A percentile compares a stretch with the other conserved stretches of the same genome.
Evolutionary conservation across 2,797 vertebrate genomes (phyloP).

Genomic region (Eospalax fontanierii): DNA sequence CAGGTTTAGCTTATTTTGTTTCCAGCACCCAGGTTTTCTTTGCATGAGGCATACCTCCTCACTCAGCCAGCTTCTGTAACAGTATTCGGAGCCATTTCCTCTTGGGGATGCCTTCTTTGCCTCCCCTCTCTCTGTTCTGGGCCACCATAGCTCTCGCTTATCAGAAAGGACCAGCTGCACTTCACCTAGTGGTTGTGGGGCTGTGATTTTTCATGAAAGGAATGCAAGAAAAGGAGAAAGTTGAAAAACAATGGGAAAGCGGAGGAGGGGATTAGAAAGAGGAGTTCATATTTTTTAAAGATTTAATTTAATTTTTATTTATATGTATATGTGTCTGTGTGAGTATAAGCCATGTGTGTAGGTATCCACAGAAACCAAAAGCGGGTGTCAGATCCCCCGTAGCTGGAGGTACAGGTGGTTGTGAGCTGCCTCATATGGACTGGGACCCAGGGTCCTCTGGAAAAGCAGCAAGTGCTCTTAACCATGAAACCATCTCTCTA

Average conservation of each 20-base stretch:
- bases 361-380: background rate
- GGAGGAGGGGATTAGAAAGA: background rate
- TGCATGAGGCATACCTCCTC: background rate
- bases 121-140: background rate
- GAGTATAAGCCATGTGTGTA: background rate
- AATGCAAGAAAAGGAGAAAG: background rate
- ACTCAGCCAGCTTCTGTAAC: background rate
- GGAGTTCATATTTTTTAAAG: background rate
- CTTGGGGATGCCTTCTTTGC: background rate
- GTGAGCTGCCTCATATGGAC: background rate
- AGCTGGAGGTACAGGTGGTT: background rate
- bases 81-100: background rate
- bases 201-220: background rate
- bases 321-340: background rate
- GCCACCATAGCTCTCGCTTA: background rate
- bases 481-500: background rate
- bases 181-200: background rate
- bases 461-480: background rate
- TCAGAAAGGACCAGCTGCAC: background rate
- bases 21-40: background rate
- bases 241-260: background rate
- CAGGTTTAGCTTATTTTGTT: background rate
- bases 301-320: background rate
- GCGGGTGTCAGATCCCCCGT: background rate
- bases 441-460: background rate